phyloP scores from a whole-genome alignment of 2,888 invertebrate genomes.

The Tetragonisca angustula region DNA sequence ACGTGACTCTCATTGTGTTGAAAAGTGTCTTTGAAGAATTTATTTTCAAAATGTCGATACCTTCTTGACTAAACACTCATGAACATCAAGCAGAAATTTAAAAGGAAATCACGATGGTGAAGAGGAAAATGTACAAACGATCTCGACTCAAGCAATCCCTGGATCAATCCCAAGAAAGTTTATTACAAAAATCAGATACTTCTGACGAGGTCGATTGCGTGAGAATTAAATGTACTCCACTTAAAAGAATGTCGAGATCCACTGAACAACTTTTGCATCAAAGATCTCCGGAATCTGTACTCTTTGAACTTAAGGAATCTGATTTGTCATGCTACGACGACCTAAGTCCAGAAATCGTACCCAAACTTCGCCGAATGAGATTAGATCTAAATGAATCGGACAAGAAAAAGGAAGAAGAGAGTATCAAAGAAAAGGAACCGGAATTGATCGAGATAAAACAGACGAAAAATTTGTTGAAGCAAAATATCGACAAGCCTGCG shows the following conservation, averaged over 20 bases:
- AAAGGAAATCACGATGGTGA: slow-evolving; percentile 45
- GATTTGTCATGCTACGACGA: slow-evolving; percentile 65
- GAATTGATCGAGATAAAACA: background rate
- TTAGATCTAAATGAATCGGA: slow-evolving; percentile 4
- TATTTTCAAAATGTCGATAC: background rate
- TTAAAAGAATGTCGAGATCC: background rate
- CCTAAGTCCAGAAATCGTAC: slow-evolving; percentile 72
- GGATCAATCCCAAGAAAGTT: slow-evolving; percentile 15
- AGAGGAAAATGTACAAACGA: slow-evolving; percentile 51
- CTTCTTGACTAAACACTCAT: no score
- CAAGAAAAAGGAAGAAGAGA: background rate
- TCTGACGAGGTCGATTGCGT: background rate
- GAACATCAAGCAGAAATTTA: background rate
- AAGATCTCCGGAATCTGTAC: slow-evolving; percentile 71
- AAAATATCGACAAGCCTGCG: background rate
- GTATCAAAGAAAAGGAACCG: background rate
- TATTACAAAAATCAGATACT: slow-evolving; percentile 16
- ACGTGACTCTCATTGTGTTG: background rate
- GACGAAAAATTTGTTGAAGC: background rate
- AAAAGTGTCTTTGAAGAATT: background rate
- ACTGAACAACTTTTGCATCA: slow-evolving; percentile 35
- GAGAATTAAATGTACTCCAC: background rate
- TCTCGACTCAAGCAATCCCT: slow-evolving; percentile 25
- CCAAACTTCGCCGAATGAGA: background rate
- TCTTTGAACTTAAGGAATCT: slow-evolving; percentile 56